These are phyloP conservation scores for Trichoplusia ni DNA, from an alignment of 1,140 invertebrate species.

Conservation along the genomic window DNA sequence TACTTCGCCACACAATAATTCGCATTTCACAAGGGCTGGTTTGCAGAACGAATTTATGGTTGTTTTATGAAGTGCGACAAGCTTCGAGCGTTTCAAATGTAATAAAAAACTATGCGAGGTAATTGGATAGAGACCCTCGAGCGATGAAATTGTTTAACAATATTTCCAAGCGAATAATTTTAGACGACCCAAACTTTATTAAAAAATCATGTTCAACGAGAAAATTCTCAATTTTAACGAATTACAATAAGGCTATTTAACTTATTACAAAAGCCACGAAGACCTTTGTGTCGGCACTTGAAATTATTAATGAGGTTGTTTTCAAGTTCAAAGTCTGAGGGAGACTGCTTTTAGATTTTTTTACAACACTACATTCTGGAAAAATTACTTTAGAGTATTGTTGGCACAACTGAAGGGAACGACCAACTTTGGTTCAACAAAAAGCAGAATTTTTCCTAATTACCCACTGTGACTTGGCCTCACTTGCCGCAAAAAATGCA, in stretches of 20 bases:
- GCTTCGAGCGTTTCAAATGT: too few relatives aligned
- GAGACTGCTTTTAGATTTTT: neutral
- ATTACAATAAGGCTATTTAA: constrained; percentile 1
- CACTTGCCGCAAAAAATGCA: constrained; percentile 16
- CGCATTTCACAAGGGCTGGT: neutral
- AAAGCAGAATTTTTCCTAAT: constrained; percentile 25
- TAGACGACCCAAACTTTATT: neutral
- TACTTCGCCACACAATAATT: neutral
- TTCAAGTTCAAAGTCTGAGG: constrained; percentile 9
- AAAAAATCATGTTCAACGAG: constrained; percentile 13
- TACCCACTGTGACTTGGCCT: constrained; percentile 7
- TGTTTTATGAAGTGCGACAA: too few relatives aligned
- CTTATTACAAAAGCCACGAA: neutral
- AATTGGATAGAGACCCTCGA: neutral
- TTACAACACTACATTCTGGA: too few relatives aligned
- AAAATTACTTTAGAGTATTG: too few relatives aligned
- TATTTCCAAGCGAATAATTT: neutral
- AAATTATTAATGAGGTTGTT: constrained; percentile 27
- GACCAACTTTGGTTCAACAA: constrained; percentile 2
- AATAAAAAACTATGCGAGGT: too few relatives aligned
- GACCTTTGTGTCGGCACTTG: constrained; percentile 7
- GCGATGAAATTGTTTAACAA: neutral
- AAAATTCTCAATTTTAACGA: constrained; percentile 7
- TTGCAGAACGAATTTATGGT: too few relatives aligned
- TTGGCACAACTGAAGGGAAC: constrained; percentile 21